Percentiles rank a stretch among this genome's conserved stretches.
Conservation (phyloP, 2,113 vertebrate species). For the Scatophagus argus region DNA sequence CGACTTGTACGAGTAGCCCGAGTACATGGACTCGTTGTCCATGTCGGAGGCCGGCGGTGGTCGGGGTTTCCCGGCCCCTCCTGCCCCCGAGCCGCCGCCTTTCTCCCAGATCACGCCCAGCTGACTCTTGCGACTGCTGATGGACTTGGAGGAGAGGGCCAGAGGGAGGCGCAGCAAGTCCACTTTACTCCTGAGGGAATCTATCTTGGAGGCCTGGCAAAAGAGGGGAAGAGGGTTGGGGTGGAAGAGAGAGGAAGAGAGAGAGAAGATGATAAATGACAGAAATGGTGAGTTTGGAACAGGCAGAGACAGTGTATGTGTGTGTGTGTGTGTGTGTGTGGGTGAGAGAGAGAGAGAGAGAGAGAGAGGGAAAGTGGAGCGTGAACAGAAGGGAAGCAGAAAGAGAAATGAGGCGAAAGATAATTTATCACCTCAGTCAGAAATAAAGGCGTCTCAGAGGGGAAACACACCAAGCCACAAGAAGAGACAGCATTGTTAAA, state of each 20-base stretch:
- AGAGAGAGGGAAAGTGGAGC: not conserved
- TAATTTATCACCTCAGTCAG: constrained; percentile 62
- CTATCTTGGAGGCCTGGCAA: constrained; percentile 91
- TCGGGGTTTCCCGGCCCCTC: constrained; percentile 81
- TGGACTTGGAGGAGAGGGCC: constrained; percentile 85
- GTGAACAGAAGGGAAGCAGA: not conserved
- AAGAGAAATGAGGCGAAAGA: constrained; percentile 28
- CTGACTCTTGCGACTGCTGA: constrained; percentile 79
- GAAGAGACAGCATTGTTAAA: constrained; percentile 59
- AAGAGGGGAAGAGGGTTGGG: not conserved
- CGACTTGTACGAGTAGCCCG: constrained; percentile 92
- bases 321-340: no score
- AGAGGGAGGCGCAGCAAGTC: constrained; percentile 93
- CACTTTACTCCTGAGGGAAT: constrained; percentile 96
- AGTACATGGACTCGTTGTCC: constrained; percentile 95
- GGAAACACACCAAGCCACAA: constrained; percentile 25
- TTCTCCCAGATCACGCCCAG: constrained; percentile 83
- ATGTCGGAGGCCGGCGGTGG: constrained; percentile 85
- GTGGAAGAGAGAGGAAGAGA: not conserved
- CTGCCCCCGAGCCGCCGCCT: constrained; percentile 79
- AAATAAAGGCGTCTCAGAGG: constrained; percentile 31
- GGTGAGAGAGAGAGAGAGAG: not conserved
- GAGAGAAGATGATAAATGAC: not conserved
- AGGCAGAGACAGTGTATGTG: not conserved
- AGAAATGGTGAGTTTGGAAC: not conserved